Conservation (phyloP, 2,888 invertebrate genomes). For the Nomada fabriciana region DNA sequence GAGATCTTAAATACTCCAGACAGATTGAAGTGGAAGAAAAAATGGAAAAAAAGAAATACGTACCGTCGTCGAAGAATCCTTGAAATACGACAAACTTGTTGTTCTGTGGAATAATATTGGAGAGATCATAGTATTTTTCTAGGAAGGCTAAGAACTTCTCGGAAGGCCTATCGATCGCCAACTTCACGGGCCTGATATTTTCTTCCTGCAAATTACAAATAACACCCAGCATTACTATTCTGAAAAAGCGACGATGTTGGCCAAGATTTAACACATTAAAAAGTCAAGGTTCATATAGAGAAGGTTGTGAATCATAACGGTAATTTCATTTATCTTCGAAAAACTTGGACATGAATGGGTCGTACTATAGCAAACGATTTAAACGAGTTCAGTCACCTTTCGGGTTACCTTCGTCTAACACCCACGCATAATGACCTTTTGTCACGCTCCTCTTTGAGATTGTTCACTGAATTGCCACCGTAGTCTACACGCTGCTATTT, state of each 20-base stretch:
- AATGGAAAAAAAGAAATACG: conserved; percentile 25
- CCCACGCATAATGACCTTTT: conserved; percentile 66
- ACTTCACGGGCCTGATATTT: conserved; percentile 88
- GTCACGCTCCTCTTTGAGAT: conserved; percentile 63
- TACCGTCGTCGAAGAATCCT: conserved; percentile 89
- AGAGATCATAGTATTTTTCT: conserved; percentile 91
- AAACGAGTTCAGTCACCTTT: conserved; percentile 70
- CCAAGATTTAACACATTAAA: not conserved
- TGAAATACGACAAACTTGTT: conserved; percentile 95
- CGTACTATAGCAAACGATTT: conserved; percentile 42
- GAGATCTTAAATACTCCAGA: not conserved
- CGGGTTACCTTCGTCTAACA: conserved; percentile 61
- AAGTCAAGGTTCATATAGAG: not conserved
- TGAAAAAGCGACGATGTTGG: not conserved
- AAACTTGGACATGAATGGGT: conserved; percentile 27
- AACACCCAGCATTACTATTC: not conserved
- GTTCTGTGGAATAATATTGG: conserved; percentile 90
- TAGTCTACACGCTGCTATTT: conserved; percentile 11
- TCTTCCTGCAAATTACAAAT: conserved; percentile 87
- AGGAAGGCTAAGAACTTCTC: conserved; percentile 94
- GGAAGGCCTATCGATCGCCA: conserved; percentile 97
- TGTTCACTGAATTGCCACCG: conserved; percentile 33
- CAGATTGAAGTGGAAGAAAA: not conserved
- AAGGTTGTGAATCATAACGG: not conserved
- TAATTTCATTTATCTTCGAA: not conserved